Evolutionary conservation across 2,888 invertebrate genomes (phyloP), one percentile per base, ranked within the genome.

Genomic region (Heliothis peltigera): DNA sequence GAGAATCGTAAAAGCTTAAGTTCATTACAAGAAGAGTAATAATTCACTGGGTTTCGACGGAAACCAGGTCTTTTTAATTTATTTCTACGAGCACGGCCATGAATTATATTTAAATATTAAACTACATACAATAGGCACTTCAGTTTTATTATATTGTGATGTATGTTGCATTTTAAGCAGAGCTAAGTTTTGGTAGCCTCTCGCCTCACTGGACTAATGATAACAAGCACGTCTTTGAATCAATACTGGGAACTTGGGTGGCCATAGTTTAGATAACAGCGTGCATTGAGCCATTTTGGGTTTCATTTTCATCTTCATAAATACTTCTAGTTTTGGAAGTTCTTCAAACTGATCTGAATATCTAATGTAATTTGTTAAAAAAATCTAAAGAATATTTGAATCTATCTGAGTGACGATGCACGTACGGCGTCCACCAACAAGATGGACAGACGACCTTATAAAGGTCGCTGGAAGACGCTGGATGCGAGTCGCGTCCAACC

Each of bases 101-200:
- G 70, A 71, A 75, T 76, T 78, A 76, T 79, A 70, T 78, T 81
- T 74, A 73, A 79, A 72, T 78, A 78, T 80, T 75, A 77, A 80
- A 76, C 64, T 71, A 77, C 54, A 67, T 76, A 80, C 81, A 80
- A 81, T 79, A 65, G 79, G 61, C 64, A 67, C 59, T 81, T 77
- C 61, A 60, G 57, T 77, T 80, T 81, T 80, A 81, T 74, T 64
- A 72, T 65, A 64, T 68, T 68, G 64, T 44, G 65, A 68, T 71
- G 79, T 51, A 71, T 70, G 54, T 63, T 54, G 81, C 76, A 79
- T 76, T 55, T 76, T 74, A 81, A 80, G 44, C 43, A 66, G 70
- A 35, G 10, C 35, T 46, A 35, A 46, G 12, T 58, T 70, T 57
- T 62, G 76, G 63, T 60, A 1, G 35, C 12, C 17, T 59, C 22